These are phyloP conservation scores for Catalaphyllia jardinei DNA, from an alignment of 64 coral and sea anemone species.

Conservation along the genomic window DNA sequence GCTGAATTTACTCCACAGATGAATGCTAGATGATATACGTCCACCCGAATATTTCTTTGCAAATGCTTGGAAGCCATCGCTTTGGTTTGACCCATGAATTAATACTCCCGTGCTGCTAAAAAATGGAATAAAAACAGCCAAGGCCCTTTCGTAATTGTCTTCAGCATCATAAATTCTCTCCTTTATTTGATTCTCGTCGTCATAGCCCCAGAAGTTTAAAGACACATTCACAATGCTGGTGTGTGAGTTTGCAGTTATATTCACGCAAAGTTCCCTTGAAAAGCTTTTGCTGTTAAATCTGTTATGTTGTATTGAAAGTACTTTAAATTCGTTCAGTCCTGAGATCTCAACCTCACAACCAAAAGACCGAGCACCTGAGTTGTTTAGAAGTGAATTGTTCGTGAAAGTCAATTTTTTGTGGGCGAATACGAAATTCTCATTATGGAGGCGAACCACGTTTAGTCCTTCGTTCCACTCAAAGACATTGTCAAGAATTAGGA, in stretches of 20 bases:
- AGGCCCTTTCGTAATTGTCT: background rate
- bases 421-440: background rate
- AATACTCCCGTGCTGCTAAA: background rate
- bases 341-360: background rate
- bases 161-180: conserved; percentile 14
- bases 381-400: conserved; percentile 9
- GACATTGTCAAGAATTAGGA: background rate
- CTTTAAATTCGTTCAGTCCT: background rate
- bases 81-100: background rate
- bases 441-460: background rate
- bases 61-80: too few species aligned
- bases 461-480: background rate
- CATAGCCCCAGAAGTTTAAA: conserved; percentile 6
- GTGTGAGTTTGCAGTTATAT: background rate
- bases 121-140: background rate
- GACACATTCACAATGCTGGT: background rate
- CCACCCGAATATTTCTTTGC: background rate
- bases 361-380: background rate
- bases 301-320: background rate
- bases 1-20: background rate
- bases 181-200: background rate
- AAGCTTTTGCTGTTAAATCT: background rate
- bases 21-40: background rate
- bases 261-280: background rate
- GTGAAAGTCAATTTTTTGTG: background rate